These are phyloP conservation scores for Pammene fasciana DNA, from an alignment of 2,888 invertebrate genomes.

Conservation along the genomic window DNA sequence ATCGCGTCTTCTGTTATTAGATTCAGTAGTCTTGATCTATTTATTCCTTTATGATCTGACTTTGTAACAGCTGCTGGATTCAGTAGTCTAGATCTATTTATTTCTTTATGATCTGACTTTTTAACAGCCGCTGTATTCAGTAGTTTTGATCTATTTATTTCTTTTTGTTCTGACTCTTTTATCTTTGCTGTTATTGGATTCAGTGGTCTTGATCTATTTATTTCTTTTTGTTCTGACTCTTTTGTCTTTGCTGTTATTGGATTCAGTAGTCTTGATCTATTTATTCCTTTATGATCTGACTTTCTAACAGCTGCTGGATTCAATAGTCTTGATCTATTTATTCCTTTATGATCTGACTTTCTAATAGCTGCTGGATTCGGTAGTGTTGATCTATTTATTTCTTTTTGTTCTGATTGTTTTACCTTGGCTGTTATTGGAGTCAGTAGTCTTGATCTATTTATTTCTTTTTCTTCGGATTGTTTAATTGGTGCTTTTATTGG, in stretches of 20 bases:
- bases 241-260: neutral
- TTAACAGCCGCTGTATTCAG: neutral
- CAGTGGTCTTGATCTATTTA: neutral
- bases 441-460: neutral
- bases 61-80: neutral
- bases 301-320: neutral
- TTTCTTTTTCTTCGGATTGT: no score
- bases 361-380: neutral
- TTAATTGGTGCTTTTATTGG: no score
- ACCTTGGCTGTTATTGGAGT: neutral
- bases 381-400: neutral
- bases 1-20: neutral
- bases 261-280: neutral
- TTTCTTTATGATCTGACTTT: neutral
- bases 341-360: neutral
- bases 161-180: no score
- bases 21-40: neutral
- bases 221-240: neutral
- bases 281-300: neutral
- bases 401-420: neutral
- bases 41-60: neutral
- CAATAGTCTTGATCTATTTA: neutral
- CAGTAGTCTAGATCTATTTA: neutral
- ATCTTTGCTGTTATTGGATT: neutral
- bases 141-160: no score